Base-by-base conservation (phyloP, 2,888 invertebrate species). In the Cryptocheilus praepositus region DNA sequence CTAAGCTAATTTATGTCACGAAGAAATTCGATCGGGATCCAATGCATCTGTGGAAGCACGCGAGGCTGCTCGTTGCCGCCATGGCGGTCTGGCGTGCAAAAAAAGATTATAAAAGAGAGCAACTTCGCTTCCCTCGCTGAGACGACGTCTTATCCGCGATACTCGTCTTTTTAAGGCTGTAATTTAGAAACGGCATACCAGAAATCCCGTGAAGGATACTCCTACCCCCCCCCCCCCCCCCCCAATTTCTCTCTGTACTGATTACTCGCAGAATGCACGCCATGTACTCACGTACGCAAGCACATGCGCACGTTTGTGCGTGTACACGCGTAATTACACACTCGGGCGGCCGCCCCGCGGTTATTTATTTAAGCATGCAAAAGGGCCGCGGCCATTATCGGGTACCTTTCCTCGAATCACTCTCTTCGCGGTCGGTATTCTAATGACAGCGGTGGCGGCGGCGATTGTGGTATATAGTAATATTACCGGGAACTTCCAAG, bases 341-440 rank as follows among this genome's bases (percentile, higher is more conserved):
- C 65, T 19, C 36, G 53, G 55, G 73, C 69, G 58, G 58, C 36
- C 19, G 53, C 56, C 64, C 60, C 54, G 74, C 67, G 62, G 73
- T 77, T 77, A 77, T 77, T 77, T 77, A 77, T 77, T 77, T 77
- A 77, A 77, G 61, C 75, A 75, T 75, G 73, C 76, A 77, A 80
- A 78, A 81, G 79, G 68, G 63, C 73, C 71, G 74, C 68, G 60
- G 68, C 71, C 70, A 77, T 80, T 81, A 80, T 71, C 80, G 72
- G 68, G 61, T 65, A 61, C 72, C 67, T 77, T 67, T 67, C 64
- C 66, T 57, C 57, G 69, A 72, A 69, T 70, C 68, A 65, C 52
- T 72, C 65, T 70, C 52, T 67, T 63, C 70, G 60, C 25, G 58
- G 16, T 46, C 60, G 70, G 74, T 62, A 76, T 77, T 77, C 73